Evolutionary conservation across 2,113 vertebrate species (phyloP).

Genomic region (rabbit (Oryctolagus cuniculus)): mOryCun1.1 NC_091443.1:8134001-8134500

Average conservation of each 20-base stretch:
- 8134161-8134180: neutral
- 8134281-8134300: neutral
- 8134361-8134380: too few relatives aligned
- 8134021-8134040: neutral
- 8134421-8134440: too few relatives aligned
- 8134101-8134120: neutral
- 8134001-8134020: accelerated
- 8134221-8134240: neutral
- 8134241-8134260: neutral
- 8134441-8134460: too few relatives aligned
- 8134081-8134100: neutral
- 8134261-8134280: neutral
- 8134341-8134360: too few relatives aligned
- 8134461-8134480: too few relatives aligned
- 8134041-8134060: neutral
- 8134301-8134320: neutral
- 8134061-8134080: neutral
- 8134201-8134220: accelerated
- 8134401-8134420: too few relatives aligned
- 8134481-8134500: too few relatives aligned
- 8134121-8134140: neutral
- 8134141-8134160: neutral
- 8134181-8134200: neutral
- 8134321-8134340: neutral
- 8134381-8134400: too few relatives aligned